Percentiles rank a stretch among this genome's conserved stretches.
These are phyloP conservation scores for Smutsia gigantea DNA, from an alignment of 2,797 vertebrate genomes.

Conservation along the genomic window DNA sequence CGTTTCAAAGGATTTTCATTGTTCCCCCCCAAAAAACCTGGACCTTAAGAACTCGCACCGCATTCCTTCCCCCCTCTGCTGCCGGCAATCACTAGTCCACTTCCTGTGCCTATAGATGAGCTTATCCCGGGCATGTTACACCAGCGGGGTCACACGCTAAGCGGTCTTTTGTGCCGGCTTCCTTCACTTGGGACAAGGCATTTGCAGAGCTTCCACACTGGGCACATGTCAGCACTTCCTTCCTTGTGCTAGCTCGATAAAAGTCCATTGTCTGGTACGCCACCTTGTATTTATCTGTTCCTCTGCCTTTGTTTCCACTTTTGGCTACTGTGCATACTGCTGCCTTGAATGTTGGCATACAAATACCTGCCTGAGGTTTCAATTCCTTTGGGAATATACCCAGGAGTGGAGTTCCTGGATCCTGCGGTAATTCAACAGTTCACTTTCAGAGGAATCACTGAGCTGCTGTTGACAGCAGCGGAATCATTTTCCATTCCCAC, in stretches of 20 bases:
- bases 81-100: background rate
- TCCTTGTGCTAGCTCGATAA: background rate
- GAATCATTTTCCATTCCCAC: background rate
- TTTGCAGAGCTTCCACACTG: fast-evolving
- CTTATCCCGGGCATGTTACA: too few relatives aligned
- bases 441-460: background rate
- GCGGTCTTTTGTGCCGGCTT: background rate
- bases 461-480: too few relatives aligned
- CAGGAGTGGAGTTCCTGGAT: background rate
- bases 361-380: background rate
- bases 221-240: fast-evolving
- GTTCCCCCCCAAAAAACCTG: background rate
- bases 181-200: background rate
- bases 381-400: background rate
- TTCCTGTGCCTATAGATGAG: background rate
- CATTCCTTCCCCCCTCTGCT: too few relatives aligned
- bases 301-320: too few relatives aligned
- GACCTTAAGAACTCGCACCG: fast-evolving
- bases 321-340: background rate
- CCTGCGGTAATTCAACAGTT: background rate
- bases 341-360: fast-evolving
- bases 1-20: background rate
- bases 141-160: fast-evolving
- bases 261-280: fast-evolving
- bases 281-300: too few relatives aligned